phyloP scores from a whole-genome alignment of 2,888 invertebrate genomes.

The Epirrhoe alternata region DNA sequence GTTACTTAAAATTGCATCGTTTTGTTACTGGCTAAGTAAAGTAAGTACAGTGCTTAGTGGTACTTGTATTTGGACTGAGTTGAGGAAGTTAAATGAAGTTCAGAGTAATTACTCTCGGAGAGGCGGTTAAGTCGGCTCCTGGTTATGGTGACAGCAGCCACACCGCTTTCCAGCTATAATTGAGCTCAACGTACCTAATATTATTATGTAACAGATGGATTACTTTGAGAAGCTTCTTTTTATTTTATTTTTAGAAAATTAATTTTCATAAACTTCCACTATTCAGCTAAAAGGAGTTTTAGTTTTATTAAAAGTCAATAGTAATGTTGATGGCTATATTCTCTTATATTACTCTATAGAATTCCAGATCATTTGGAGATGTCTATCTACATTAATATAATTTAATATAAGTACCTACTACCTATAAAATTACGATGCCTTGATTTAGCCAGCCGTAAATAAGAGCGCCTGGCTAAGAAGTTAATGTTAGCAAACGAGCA shows the following conservation, averaged over 20 bases:
- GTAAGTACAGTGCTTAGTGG: conserved; percentile 78
- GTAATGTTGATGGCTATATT: no score
- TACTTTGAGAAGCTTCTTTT: background rate
- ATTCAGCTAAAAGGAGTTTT: no score
- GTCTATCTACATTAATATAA: no score
- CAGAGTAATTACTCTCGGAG: conserved; percentile 79
- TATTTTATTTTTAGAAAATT: background rate
- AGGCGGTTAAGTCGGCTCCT: conserved; percentile 72
- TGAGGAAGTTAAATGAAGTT: conserved; percentile 82
- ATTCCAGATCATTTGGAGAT: no score
- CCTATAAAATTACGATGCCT: background rate
- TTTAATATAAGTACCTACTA: no score
- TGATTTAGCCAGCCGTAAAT: background rate
- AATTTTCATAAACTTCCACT: background rate
- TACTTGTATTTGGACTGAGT: conserved; percentile 77
- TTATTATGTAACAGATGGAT: background rate
- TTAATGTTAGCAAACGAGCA: conserved; percentile 13
- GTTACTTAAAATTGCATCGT: conserved; percentile 78
- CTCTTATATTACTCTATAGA: no score
- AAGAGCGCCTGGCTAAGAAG: conserved; percentile 11
- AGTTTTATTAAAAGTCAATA: no score
- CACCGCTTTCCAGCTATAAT: conserved; percentile 57
- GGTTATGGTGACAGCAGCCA: conserved; percentile 71
- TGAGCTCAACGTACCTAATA: conserved; percentile 55
- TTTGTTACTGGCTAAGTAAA: conserved; percentile 76